Evolutionary conservation across 2,113 vertebrate species (phyloP).

Genomic region (Leucoraja erinaceus): DNA sequence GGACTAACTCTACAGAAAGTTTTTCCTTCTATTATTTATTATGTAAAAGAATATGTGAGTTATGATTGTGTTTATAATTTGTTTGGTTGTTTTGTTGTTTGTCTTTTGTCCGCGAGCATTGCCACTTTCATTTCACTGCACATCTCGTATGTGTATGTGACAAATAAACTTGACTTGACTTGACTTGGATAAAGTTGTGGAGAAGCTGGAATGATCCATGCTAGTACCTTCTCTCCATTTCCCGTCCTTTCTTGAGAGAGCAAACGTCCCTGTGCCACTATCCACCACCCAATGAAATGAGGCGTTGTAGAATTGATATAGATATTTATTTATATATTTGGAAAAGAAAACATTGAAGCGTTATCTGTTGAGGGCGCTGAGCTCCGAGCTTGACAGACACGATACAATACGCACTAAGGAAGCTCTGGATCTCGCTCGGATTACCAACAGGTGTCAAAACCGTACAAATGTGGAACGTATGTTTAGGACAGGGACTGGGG

Average conservation of each 20-base stretch:
- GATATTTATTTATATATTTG: neutral
- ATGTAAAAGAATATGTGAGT: too few species aligned
- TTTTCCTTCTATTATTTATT: too few species aligned
- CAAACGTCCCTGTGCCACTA: neutral
- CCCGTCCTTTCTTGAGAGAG: neutral
- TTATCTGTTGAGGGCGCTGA: neutral
- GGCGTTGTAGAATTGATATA: neutral
- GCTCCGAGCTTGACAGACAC: neutral
- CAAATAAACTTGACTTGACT: too few species aligned
- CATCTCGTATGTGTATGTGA: too few species aligned
- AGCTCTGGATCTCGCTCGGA: neutral
- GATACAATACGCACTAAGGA: neutral
- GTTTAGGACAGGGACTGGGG: neutral
- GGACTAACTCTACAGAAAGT: too few species aligned
- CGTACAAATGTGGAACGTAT: neutral
- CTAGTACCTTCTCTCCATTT: too few species aligned
- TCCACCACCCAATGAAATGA: neutral
- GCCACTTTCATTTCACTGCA: too few species aligned
- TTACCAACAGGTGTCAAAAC: neutral
- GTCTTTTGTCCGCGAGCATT: too few species aligned
- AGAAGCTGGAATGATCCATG: too few species aligned
- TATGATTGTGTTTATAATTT: too few species aligned
- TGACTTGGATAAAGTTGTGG: too few species aligned
- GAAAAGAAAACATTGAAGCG: neutral
- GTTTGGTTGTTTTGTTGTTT: too few species aligned